Evolutionary conservation across 2,888 invertebrate genomes (phyloP), one percentile per base, ranked within the genome.

Genomic region (Galerucella pusilla): DNA sequence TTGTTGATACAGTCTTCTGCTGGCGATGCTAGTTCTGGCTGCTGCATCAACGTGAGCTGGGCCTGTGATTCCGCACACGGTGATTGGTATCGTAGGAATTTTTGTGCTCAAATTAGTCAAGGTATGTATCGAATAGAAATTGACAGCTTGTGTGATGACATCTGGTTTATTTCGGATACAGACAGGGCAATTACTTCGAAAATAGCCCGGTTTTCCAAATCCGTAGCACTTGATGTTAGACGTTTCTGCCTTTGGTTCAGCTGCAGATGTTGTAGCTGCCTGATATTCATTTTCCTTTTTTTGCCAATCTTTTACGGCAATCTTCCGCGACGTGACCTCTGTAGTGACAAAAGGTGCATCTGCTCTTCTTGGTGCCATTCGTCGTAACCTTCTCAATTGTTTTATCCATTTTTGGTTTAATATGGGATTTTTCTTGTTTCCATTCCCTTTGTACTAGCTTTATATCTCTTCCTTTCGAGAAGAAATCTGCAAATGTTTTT

Each of bases 1-100:
- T 28, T 28, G 28, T 28, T 28, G 28, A 28, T 28, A 28, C 28
- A 68, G 66, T 4, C 63, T 35, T 45, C 14, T 61, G 9, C 75
- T 57, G 10, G 73, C 72, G 12, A 73, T 64, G 49, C 61, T 73
- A 16, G 75, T 75, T 73, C 68, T 75, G n/a, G 75, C 75, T 45
- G 64, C 66, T 42, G 72, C 73, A 46, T 75, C 75, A 16, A 68
- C 61, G 35, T 75, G 68, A 4, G 68, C 75, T 42, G 14, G 4
- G 12, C 75, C 75, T 71, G 25, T 3, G 9, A 71, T 71, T 57
- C 71, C 71, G 45, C 52, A 60, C 25, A 75, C 46, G 9, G 46
- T 59, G 12, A 67, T 46, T 12, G 71, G 60, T 28, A 75, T 57
- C n/a, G 74, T 74, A 14, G 74, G 70, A 4, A 73, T 61, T 42